Percentiles rank a stretch among this genome's conserved stretches.
Evolutionary conservation across 2,888 invertebrate species (phyloP).

Genomic region (Drosophila tripunctata): DNA sequence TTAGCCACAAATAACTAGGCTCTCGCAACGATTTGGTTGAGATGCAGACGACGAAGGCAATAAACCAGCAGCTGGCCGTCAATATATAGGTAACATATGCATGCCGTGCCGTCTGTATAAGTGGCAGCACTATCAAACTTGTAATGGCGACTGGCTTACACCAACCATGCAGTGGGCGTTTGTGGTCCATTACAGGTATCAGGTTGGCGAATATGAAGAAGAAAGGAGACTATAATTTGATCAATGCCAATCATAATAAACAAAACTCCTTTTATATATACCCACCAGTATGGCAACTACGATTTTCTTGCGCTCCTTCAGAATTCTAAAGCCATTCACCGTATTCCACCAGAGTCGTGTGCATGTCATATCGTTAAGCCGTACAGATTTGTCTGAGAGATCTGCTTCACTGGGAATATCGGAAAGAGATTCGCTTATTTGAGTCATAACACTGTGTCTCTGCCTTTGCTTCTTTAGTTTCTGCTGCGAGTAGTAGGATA

Average conservation of each 20-base stretch:
- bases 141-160: slow-evolving; percentile 34
- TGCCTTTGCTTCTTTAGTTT: not conserved
- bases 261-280: not conserved
- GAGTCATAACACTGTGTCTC: not conserved
- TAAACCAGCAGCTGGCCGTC: slow-evolving; percentile 15
- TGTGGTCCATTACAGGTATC: slow-evolving; percentile 39
- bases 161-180: slow-evolving; percentile 42
- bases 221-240: slow-evolving; percentile 27
- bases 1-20: slow-evolving; percentile 21
- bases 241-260: too few species aligned
- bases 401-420: slow-evolving; percentile 38
- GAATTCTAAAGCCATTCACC: slow-evolving; percentile 36
- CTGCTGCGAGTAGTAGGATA: slow-evolving; percentile 24
- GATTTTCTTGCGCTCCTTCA: slow-evolving; percentile 9
- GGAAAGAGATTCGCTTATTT: not conserved
- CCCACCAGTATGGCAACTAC: slow-evolving; percentile 21
- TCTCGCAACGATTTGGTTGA: slow-evolving; percentile 25
- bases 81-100: not conserved
- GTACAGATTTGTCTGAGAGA: not conserved
- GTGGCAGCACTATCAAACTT: slow-evolving; percentile 28
- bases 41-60: slow-evolving; percentile 11
- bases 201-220: slow-evolving; percentile 46
- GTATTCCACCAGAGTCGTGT: slow-evolving; percentile 42
- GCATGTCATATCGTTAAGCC: not conserved
- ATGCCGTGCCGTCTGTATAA: slow-evolving; percentile 12